Evolutionary conservation across 2,797 vertebrate species (phyloP), one percentile per base, ranked within the genome.

Genomic region (Diceros bicornis): DNA sequence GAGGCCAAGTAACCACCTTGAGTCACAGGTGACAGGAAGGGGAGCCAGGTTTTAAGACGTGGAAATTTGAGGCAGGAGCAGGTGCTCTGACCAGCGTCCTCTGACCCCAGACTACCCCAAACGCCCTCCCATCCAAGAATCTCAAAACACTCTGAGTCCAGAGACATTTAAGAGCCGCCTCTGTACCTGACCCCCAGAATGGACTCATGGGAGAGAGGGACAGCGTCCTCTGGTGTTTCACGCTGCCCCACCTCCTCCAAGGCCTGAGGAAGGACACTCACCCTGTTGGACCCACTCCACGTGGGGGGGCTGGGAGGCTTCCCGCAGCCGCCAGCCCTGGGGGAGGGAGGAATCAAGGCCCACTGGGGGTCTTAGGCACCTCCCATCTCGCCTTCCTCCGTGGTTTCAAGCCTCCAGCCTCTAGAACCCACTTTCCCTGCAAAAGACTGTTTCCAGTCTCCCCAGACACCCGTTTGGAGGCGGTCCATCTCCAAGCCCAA

Each of bases 261-360:
- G 94, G 93, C 55, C 89, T 87, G 34, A 82, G 61, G 72, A 44
- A 79, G 78, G 89, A 7, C 72, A 57, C 98, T 97, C 92, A 98
- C 98, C 74, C 0, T 4, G 2, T n/a, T 57, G 17, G 96, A 62
- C 23, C 95, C 69, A 6, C 69, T 97, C 96, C 97, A 97, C 7
- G 90, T 41, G 0, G 77, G 92, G 68, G 98, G 86, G 23, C 98
- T 97, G 21, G 93, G 52, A 20, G 92, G 81, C 79, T 97, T 98
- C 55, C 96, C 37, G 1, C 23, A 23, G 55, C 59, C 18, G 20
- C 13, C 55, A 27, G 37, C 12, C 0, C 94, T 96, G 59, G 23
- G 12, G 21, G n/a, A 81, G 27, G 32, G 7, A 41, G 29, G 9
- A 50, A 61, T 57, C n/a, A 37, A 10, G 34, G 14, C 16, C 25